These are phyloP conservation scores for Amaurobius ferox DNA, from an alignment of 2,888 invertebrate species.

Conservation along the genomic window DNA sequence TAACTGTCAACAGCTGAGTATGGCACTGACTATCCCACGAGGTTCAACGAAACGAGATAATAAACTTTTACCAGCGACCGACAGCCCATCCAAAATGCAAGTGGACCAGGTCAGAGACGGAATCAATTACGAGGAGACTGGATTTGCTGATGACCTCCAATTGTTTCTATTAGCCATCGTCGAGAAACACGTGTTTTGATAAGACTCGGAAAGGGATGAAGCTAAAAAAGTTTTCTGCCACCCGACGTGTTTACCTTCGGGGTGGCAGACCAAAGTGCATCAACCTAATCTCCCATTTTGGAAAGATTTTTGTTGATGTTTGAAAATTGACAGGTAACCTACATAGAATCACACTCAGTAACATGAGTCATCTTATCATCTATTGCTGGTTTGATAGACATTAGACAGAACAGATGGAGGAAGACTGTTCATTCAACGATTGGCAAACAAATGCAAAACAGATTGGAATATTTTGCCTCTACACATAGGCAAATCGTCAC, in stretches of 20 bases:
- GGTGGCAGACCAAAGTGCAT: background rate
- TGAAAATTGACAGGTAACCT: background rate
- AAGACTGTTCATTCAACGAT: no score
- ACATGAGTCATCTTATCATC: background rate
- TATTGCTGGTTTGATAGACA: background rate
- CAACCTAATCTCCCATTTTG: background rate
- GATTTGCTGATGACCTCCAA: constrained; percentile 46
- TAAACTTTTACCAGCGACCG: constrained; percentile 28
- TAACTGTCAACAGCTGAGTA: no score
- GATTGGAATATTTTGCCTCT: no score
- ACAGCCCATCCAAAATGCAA: constrained; percentile 24
- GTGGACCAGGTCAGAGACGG: constrained; percentile 54
- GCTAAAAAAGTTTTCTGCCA: no score
- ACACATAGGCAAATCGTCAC: no score
- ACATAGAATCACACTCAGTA: background rate
- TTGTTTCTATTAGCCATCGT: constrained; percentile 25
- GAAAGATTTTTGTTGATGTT: background rate
- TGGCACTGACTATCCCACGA: no score
- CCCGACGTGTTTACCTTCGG: constrained; percentile 51
- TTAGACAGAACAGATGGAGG: no score
- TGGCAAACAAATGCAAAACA: no score
- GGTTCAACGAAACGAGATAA: background rate
- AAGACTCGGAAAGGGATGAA: constrained; percentile 22
- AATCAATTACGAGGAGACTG: constrained; percentile 42
- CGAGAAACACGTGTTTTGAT: constrained; percentile 52